These are phyloP conservation scores for Leptopilina myrica DNA, from an alignment of 2,888 invertebrate genomes.

Conservation along the genomic window DNA sequence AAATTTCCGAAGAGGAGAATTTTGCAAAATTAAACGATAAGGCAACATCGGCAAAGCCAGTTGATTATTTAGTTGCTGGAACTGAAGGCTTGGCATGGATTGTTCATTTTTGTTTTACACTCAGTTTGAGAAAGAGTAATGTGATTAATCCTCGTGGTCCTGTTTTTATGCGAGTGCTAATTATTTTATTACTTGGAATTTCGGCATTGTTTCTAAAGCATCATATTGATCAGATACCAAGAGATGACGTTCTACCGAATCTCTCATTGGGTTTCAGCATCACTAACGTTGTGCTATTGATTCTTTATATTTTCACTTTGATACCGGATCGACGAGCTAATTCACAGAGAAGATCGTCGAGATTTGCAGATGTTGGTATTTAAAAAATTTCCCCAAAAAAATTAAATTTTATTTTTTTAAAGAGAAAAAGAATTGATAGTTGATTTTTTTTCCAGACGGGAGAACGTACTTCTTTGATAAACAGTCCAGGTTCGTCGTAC, in stretches of 20 bases:
- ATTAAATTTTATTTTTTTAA: not conserved
- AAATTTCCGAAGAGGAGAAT: not conserved
- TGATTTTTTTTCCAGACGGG: constrained; percentile 75
- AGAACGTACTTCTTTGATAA: constrained; percentile 81
- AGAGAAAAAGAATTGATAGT: constrained; percentile 15
- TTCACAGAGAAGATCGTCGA: constrained; percentile 72
- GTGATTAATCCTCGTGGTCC: constrained; percentile 87
- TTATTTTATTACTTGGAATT: constrained; percentile 83
- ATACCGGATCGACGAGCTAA: constrained; percentile 80
- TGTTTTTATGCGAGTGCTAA: constrained; percentile 80
- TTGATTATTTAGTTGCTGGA: constrained; percentile 85
- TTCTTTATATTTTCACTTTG: constrained; percentile 84
- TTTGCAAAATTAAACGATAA: constrained; percentile 67
- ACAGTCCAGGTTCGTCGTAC: constrained; percentile 77
- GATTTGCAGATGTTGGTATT: constrained; percentile 78
- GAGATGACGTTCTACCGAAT: constrained; percentile 69
- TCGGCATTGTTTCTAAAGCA: constrained; percentile 80
- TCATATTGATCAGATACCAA: constrained; percentile 75
- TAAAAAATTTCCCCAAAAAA: not conserved
- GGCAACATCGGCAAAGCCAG: constrained; percentile 78
- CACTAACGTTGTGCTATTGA: constrained; percentile 81
- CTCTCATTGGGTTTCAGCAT: constrained; percentile 81
- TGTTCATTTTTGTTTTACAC: constrained; percentile 86
- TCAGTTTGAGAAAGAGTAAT: constrained; percentile 83
- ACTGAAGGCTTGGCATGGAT: constrained; percentile 88